Base-by-base conservation (phyloP, 2,888 invertebrate species). In the Drosophila subsilvestris region DNA sequence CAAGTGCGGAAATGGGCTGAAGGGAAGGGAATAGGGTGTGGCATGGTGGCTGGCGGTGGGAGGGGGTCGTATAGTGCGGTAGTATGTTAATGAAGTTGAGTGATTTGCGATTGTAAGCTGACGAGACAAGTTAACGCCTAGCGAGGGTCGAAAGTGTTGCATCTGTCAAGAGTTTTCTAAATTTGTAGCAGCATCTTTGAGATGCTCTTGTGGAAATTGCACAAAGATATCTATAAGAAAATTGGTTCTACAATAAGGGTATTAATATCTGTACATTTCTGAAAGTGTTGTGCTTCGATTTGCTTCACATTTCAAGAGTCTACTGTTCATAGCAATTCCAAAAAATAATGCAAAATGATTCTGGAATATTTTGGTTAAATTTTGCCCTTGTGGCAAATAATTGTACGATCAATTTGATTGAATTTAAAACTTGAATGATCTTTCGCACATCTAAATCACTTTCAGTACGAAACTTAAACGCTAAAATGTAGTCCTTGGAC, bases 1-100 rank as follows among this genome's bases (percentile, higher is more conserved):
- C 58, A 63, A 32, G 71, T 63, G 45, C 84, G 88, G 78, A 86
- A 82, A 65, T 75, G 60, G 48, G 54, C 44, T 45, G 76, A n/a
- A 43, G 45, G 9, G 60, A 22, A 20, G 56, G 12, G 18, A 20
- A 29, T 45, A 53, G 59, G 71, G 48, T 51, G 60, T 37, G 18
- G 47, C 56, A 7, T 18, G 32, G 18, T 1, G 32, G 14, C 50
- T 25, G 25, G 22, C 22, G 8, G 17, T 61, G n/a, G 50, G 17
- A 37, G 17, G 25, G 42, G 44, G 37, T 25, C 25, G 18, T 32
- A 37, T 48, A n/a, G 42, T 25, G 53, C 48, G 29, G 29, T 32
- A 42, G 69, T 62, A 53, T 74, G 66, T 53, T 49, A 62, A 59
- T 54, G 20, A 53, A 49, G 48, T 37, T 61, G 57, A 61, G 57